Evolutionary conservation across 2,888 invertebrate genomes (phyloP), one percentile per base, ranked within the genome.

Genomic region (Carpatolechia fugitivella): DNA sequence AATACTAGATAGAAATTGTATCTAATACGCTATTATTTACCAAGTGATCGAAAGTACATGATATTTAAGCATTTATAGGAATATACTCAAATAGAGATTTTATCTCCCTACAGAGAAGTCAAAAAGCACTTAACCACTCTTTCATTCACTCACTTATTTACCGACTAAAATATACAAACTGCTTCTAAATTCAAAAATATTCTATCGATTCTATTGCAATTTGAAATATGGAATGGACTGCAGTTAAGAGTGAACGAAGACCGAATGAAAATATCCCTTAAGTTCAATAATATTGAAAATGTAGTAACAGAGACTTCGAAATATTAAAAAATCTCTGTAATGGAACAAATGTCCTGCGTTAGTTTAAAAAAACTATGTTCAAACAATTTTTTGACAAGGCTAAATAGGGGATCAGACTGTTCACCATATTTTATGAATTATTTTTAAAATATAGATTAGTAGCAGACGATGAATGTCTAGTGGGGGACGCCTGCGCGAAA

Each of bases 201-300:
- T 59, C 53, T 57, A 41, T 57, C 58, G 52, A 33, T 47, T 55
- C 57, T 70, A 69, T 63, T 59, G 62, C 64, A 64, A 64, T 66
- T 57, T 61, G 58, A 65, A 24, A 65, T 68, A 38, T 65, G 69
- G 70, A 72, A 72, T 70, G 69, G 61, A 66, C 58, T 29, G n/a
- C 44, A 41, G 40, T 10, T 44, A n/a, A 10, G 57, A 62, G 60
- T 56, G 57, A 67, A 60, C 56, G 63, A 66, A 59, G 64, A 64
- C 50, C 55, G 66, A 69, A 63, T 55, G 66, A 68, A 66, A 41
- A 20, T 63, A 60, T 44, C 36, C 51, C 44, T 54, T 54, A 49
- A 60, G 61, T 63, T 55, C 59, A 61, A 63, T 4, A 49, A 20
- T 8, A 11, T 33, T 44, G 11, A 7, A 29, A 44, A 44, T 29